A percentile compares a stretch with the other conserved stretches of the same genome.
Conservation (phyloP, 2,888 invertebrate species). For the Drosophila anomelani region DNA sequence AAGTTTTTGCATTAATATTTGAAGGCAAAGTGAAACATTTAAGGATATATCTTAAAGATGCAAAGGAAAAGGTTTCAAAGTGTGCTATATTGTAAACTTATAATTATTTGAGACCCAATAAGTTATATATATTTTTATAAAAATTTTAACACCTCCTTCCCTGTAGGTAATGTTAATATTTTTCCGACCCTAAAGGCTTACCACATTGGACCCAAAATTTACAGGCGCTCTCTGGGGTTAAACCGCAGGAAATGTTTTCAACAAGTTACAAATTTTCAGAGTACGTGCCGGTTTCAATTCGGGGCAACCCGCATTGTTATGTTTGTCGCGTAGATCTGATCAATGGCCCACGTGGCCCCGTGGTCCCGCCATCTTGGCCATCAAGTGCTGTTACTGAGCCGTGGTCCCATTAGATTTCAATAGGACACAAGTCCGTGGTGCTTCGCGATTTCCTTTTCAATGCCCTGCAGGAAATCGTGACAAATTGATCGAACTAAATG, state of each 20-base stretch:
- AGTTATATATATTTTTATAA: background rate
- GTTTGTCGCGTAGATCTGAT: constrained; percentile 82
- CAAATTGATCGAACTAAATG: constrained; percentile 79
- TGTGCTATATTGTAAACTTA: background rate
- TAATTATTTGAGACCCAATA: background rate
- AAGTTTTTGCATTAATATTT: background rate
- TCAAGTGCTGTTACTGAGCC: constrained; percentile 17
- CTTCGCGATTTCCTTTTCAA: constrained; percentile 35
- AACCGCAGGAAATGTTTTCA: constrained; percentile 64
- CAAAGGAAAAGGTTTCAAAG: background rate
- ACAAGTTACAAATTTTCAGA: constrained; percentile 55
- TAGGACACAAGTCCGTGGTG: constrained; percentile 42
- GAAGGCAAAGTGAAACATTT: background rate
- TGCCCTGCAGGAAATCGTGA: constrained; percentile 71
- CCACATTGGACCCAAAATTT: background rate
- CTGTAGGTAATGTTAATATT: background rate
- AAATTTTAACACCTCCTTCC: background rate
- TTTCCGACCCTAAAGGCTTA: background rate
- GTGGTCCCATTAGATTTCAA: constrained; percentile 73
- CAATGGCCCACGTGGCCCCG: constrained; percentile 79
- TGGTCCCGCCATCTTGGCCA: constrained; percentile 12
- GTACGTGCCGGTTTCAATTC: constrained; percentile 34
- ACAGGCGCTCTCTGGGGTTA: constrained; percentile 12
- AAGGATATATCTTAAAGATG: background rate
- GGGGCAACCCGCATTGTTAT: constrained; percentile 69